Conservation (phyloP, 2,113 vertebrate species). For the Crocuta crocuta region DNA sequence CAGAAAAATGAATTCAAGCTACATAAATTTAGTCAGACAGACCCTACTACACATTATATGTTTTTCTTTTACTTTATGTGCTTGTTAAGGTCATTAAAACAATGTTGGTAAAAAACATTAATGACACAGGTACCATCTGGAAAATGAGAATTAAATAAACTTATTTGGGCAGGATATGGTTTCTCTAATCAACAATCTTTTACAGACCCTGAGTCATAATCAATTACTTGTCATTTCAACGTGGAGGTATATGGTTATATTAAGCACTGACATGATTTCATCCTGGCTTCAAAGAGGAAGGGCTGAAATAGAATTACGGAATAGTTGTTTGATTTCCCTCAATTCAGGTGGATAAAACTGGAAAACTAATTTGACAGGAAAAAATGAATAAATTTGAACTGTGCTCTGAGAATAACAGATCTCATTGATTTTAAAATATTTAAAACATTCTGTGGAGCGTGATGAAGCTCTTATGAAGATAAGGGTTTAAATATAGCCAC, state of each 20-base stretch:
- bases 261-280: background rate
- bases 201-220: slow-evolving; percentile 32
- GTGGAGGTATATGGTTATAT: background rate
- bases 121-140: background rate
- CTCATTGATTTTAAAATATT: slow-evolving; percentile 5
- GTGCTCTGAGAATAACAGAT: slow-evolving; percentile 21
- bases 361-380: slow-evolving; percentile 33
- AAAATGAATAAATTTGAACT: slow-evolving; percentile 35
- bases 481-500: slow-evolving; percentile 37
- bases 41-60: background rate
- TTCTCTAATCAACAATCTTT: slow-evolving; percentile 46
- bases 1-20: background rate
- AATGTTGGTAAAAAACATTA: background rate
- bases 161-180: background rate
- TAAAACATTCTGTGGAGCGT: background rate
- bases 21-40: background rate
- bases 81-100: background rate
- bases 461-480: background rate
- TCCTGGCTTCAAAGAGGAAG: background rate
- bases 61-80: background rate
- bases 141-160: slow-evolving; percentile 12
- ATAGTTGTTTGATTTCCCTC: background rate
- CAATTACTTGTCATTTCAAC: background rate
- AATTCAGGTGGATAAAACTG: background rate
- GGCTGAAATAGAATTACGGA: background rate